phyloP scores from a whole-genome alignment of 2,797 vertebrate genomes.

The Lithobates pipiens region DNA sequence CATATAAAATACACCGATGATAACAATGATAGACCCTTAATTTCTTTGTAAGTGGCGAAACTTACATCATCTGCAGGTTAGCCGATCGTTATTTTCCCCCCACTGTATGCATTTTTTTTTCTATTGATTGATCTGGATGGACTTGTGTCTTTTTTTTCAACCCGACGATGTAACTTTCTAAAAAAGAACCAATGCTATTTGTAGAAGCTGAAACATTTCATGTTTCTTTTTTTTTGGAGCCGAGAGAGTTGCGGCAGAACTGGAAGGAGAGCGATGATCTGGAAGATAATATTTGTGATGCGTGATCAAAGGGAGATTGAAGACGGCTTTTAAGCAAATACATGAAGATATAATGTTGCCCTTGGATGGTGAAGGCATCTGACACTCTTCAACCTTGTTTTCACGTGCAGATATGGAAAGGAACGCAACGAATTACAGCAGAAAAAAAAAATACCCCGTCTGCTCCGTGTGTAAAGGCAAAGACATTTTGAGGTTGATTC shows the following conservation, averaged over 20 bases:
- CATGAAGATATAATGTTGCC: not conserved
- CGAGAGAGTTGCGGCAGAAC: conserved; percentile 35
- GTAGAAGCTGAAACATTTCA: too few relatives aligned
- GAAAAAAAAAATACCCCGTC: not conserved
- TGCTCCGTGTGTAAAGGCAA: not conserved
- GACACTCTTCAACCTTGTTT: not conserved
- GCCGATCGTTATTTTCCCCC: too few relatives aligned
- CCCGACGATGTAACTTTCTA: too few relatives aligned
- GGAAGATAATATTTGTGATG: not conserved
- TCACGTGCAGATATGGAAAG: not conserved
- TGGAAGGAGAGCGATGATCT: conserved; percentile 6
- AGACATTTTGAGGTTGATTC: not conserved
- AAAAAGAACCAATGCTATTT: too few relatives aligned
- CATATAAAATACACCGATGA: too few relatives aligned
- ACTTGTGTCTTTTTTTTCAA: too few relatives aligned
- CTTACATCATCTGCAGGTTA: too few relatives aligned
- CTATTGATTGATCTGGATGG: too few relatives aligned
- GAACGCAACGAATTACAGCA: not conserved
- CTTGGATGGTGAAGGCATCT: not conserved
- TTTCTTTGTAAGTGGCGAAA: too few relatives aligned
- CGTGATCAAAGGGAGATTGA: not conserved
- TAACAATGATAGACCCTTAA: too few relatives aligned
- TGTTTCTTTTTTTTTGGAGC: conserved; percentile 11
- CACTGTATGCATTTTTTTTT: too few relatives aligned
- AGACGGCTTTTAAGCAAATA: not conserved